Percentiles rank a stretch among this genome's conserved stretches.
Conservation (phyloP, 2,888 invertebrate species). For the Drosophila macrothrix region DNA sequence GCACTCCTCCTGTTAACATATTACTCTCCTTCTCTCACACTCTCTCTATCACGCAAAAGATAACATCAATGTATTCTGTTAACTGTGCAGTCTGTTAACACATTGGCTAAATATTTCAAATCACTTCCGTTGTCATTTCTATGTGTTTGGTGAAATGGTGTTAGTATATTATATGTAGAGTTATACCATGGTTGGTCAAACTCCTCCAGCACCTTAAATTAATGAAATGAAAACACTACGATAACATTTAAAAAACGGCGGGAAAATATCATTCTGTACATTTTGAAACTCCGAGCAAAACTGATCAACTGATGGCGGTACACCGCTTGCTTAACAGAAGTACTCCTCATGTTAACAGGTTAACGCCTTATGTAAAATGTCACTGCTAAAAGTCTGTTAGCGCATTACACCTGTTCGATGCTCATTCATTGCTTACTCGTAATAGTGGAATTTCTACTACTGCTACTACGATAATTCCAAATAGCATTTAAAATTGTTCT, state of each 20-base stretch:
- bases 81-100: background rate
- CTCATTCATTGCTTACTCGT: background rate
- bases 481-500: background rate
- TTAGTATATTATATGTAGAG: too few relatives aligned
- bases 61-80: background rate
- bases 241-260: background rate
- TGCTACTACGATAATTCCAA: too few relatives aligned
- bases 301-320: background rate
- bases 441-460: too few relatives aligned
- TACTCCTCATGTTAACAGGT: background rate
- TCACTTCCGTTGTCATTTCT: background rate
- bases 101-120: too few relatives aligned
- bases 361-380: background rate
- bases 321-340: background rate
- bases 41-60: background rate
- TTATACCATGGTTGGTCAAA: background rate
- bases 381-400: background rate
- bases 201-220: background rate
- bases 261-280: background rate
- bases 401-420: background rate
- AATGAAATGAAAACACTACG: background rate
- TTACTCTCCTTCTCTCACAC: background rate
- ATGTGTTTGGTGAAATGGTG: background rate
- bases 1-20: conserved; percentile 23
- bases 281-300: background rate